Conservation (phyloP, 2,797 vertebrate species). For the Tragelaphus oryx region DNA sequence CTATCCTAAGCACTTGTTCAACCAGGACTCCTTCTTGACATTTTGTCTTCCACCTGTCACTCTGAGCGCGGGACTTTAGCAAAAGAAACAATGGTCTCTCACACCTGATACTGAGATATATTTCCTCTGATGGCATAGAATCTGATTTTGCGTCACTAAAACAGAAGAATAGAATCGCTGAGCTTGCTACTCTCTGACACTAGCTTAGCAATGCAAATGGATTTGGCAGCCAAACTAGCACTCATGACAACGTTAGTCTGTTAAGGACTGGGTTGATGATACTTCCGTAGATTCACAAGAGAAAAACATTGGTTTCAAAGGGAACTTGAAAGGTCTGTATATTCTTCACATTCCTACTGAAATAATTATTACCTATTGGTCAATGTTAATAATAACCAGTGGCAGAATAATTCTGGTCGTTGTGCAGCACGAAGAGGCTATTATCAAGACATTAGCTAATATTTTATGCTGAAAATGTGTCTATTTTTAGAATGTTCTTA, state of each 20-base stretch:
- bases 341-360: background rate
- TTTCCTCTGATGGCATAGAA: background rate
- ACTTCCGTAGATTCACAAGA: background rate
- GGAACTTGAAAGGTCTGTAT: background rate
- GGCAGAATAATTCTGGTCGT: background rate
- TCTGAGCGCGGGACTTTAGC: constrained; percentile 48
- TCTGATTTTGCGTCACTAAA: background rate
- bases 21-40: constrained; percentile 63
- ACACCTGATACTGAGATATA: background rate
- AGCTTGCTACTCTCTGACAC: constrained; percentile 38
- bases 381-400: background rate
- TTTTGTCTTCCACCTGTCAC: constrained; percentile 44
- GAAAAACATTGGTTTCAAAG: background rate
- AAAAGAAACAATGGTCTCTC: background rate
- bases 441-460: background rate
- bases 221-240: background rate
- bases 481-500: background rate
- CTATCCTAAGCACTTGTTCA: constrained; percentile 65
- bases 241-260: background rate
- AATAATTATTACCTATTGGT: background rate
- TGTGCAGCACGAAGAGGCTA: background rate
- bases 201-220: background rate
- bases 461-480: background rate
- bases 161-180: background rate
- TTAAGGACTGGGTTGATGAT: background rate